phyloP scores from a whole-genome alignment of 2,797 vertebrate species.

The Clarias laeviceps region DNA sequence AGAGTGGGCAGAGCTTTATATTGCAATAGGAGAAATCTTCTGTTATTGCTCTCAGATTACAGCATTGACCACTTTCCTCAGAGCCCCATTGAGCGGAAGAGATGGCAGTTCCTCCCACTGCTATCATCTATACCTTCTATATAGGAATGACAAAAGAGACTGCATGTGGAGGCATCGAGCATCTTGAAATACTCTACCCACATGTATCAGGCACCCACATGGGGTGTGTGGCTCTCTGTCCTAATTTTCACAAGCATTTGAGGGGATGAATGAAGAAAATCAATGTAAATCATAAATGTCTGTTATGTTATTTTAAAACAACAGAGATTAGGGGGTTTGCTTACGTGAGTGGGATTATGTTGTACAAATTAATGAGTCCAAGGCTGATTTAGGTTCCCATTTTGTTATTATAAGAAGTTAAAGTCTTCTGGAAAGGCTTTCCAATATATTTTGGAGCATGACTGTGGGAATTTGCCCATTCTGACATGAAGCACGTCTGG shows the following conservation, averaged over 20 bases:
- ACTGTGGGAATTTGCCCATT: too few species aligned
- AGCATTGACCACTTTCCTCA: slow-evolving; percentile 64
- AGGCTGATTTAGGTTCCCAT: too few species aligned
- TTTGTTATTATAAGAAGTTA: too few species aligned
- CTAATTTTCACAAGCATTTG: slow-evolving; percentile 16
- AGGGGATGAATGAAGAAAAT: neutral
- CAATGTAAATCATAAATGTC: neutral
- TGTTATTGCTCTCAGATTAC: slow-evolving; percentile 70
- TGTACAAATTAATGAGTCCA: too few species aligned
- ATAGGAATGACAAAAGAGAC: slow-evolving; percentile 22
- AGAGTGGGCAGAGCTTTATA: slow-evolving; percentile 55
- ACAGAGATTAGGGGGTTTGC: too few species aligned
- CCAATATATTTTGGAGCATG: too few species aligned
- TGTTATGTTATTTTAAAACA: too few species aligned
- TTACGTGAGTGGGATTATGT: too few species aligned
- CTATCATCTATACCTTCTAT: slow-evolving; percentile 39
- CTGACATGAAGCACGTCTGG: neutral
- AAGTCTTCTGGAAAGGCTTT: too few species aligned
- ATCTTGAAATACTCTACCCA: slow-evolving; percentile 43
- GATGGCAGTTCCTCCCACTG: slow-evolving; percentile 31
- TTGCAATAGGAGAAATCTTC: slow-evolving; percentile 62
- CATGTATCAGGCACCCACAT: neutral
- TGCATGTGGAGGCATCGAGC: slow-evolving; percentile 25
- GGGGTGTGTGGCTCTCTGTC: slow-evolving; percentile 19
- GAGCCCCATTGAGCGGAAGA: slow-evolving; percentile 55